Evolutionary conservation across 2,888 invertebrate species (phyloP).

Genomic region (Ophion ventricosus): DNA sequence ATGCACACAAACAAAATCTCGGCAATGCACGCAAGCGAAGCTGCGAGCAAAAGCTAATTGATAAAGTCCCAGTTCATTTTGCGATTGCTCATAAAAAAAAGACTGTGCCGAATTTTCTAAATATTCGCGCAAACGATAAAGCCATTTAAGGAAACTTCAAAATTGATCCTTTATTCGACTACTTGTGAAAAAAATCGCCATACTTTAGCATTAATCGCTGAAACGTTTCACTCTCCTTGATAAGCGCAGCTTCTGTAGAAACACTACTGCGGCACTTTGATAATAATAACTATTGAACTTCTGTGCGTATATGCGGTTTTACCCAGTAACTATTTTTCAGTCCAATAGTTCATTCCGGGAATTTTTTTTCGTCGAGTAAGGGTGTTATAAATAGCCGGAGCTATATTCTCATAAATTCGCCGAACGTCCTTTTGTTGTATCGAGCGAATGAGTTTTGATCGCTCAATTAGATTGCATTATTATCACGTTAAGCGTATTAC

Average conservation of each 20-base stretch:
- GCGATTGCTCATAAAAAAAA: not conserved
- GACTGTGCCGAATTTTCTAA: not conserved
- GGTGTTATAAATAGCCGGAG: not conserved
- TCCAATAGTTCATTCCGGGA: not conserved
- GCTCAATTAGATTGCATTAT: slow-evolving; percentile 70
- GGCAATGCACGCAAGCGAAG: not conserved
- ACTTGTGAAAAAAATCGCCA: not conserved
- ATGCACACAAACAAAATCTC: not conserved
- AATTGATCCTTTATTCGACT: not conserved
- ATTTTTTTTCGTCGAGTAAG: not conserved
- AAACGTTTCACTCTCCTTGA: not conserved
- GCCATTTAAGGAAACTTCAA: not conserved
- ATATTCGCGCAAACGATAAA: not conserved
- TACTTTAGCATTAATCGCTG: not conserved
- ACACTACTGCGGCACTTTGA: not conserved
- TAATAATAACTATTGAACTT: not conserved
- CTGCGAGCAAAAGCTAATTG: not conserved
- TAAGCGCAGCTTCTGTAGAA: not conserved
- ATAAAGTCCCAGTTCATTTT: not conserved
- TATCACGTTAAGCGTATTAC: slow-evolving; percentile 67
- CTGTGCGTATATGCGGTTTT: not conserved
- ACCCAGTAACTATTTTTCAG: not conserved
- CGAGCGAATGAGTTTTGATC: slow-evolving; percentile 63
- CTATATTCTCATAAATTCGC: not conserved
- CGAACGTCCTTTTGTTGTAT: slow-evolving; percentile 54